These are phyloP conservation scores for Antheraea pernyi DNA, from an alignment of 1,140 invertebrate species.

Conservation along the genomic window DNA sequence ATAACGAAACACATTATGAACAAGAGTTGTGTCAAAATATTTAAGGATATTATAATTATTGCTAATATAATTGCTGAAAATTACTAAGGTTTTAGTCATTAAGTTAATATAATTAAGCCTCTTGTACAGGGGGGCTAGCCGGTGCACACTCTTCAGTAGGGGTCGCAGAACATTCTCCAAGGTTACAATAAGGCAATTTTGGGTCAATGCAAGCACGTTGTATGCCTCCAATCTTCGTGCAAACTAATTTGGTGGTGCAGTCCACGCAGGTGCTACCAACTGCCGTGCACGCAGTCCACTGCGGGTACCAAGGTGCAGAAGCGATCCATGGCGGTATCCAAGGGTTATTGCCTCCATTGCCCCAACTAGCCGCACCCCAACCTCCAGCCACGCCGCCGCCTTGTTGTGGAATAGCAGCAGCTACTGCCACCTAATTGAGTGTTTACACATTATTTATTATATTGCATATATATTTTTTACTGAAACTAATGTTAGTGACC, in stretches of 20 bases:
- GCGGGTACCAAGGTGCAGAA: constrained; percentile 51
- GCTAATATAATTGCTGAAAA: background rate
- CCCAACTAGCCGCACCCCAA: constrained; percentile 20
- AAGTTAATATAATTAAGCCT: background rate
- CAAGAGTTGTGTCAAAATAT: background rate
- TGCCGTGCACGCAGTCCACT: constrained; percentile 55
- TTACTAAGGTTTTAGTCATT: background rate
- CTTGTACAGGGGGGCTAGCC: constrained; percentile 20
- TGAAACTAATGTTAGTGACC: too few relatives aligned
- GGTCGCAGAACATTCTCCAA: constrained; percentile 63
- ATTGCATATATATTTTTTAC: too few relatives aligned
- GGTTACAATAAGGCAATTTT: constrained; percentile 60
- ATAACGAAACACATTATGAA: background rate
- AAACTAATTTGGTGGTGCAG: constrained; percentile 57
- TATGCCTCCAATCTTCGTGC: constrained; percentile 61
- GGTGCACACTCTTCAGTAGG: constrained; percentile 53
- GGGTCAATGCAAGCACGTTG: constrained; percentile 56
- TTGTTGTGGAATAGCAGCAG: constrained; percentile 41
- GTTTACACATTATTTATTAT: background rate
- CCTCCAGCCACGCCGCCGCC: constrained; percentile 25
- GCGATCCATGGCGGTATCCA: constrained; percentile 62
- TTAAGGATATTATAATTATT: background rate
- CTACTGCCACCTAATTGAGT: constrained; percentile 40
- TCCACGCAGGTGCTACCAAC: constrained; percentile 54
- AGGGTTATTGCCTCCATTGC: constrained; percentile 38